A percentile compares a stretch with the other conserved stretches of the same genome.
Conservation (phyloP, 2,797 vertebrate species). For the Lutjanus argentimaculatus region DNA sequence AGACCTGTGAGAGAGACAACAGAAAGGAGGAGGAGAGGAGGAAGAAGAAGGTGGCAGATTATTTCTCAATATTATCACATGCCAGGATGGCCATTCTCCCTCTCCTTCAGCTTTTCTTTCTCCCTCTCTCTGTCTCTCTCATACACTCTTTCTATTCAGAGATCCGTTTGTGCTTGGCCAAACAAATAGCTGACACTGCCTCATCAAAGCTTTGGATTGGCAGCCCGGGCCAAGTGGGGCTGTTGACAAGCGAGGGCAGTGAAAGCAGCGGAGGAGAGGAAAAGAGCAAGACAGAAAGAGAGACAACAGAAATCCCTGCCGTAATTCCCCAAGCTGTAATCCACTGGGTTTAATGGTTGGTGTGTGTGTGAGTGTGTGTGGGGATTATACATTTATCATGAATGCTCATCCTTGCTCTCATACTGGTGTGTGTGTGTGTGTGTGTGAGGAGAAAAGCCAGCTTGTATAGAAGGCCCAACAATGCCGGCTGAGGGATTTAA, state of each 20-base stretch:
- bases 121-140: slow-evolving; percentile 36
- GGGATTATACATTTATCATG: slow-evolving; percentile 87
- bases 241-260: slow-evolving; percentile 85
- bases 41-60: slow-evolving; percentile 85
- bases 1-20: slow-evolving; percentile 74
- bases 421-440: slow-evolving; percentile 54
- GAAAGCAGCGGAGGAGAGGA: slow-evolving; percentile 79
- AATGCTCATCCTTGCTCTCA: slow-evolving; percentile 79
- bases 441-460: slow-evolving; percentile 74
- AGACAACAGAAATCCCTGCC: slow-evolving; percentile 78
- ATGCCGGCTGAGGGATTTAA: slow-evolving; percentile 82
- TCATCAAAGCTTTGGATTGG: slow-evolving; percentile 86
- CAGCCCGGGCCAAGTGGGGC: slow-evolving; percentile 83
- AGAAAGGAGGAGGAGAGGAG: slow-evolving; percentile 61
- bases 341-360: slow-evolving; percentile 82
- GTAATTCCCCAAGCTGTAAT: slow-evolving; percentile 88
- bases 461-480: slow-evolving; percentile 75
- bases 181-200: slow-evolving; percentile 85
- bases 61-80: slow-evolving; percentile 75
- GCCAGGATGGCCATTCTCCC: slow-evolving; percentile 72
- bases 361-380: slow-evolving; percentile 42
- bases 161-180: slow-evolving; percentile 80
- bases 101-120: slow-evolving; percentile 68
- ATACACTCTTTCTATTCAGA: slow-evolving; percentile 71
- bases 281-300: slow-evolving; percentile 77